Evolutionary conservation across 2,797 vertebrate species (phyloP).

Genomic region (Pipistrellus nathusii): DNA sequence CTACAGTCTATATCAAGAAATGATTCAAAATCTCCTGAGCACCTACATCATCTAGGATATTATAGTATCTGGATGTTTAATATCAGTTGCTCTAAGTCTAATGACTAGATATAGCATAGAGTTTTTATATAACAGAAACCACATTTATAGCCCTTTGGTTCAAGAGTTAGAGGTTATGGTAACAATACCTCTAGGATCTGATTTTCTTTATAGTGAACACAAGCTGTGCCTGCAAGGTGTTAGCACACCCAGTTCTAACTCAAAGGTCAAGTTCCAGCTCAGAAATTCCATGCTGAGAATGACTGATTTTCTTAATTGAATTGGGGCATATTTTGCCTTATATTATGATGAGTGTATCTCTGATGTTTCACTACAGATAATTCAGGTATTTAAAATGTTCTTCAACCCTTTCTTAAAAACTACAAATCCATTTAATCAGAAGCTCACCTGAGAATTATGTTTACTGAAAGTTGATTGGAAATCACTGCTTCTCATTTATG

Average conservation of each 20-base stretch:
- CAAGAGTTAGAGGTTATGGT: neutral
- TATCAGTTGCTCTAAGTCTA: neutral
- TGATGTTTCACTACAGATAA: neutral
- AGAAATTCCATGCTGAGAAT: neutral
- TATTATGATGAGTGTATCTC: neutral
- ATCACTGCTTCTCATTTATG: neutral
- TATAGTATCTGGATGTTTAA: neutral
- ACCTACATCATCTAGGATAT: neutral
- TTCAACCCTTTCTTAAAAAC: neutral
- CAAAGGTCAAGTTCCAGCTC: slow-evolving; percentile 13
- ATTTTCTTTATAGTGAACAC: neutral
- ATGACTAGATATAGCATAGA: neutral
- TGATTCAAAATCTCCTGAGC: neutral
- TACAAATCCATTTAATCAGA: neutral
- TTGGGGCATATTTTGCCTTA: neutral
- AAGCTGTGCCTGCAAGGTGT: neutral
- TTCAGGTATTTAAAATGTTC: neutral
- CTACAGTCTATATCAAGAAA: neutral
- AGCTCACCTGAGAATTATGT: neutral
- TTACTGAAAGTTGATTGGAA: neutral
- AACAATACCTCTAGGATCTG: neutral
- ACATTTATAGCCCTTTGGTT: neutral
- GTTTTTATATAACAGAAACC: slow-evolving; percentile 8
- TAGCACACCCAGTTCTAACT: neutral
- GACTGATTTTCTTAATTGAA: neutral